Evolutionary conservation across 1,140 invertebrate genomes (phyloP), one percentile per base, ranked within the genome.

Genomic region (Tyrophagus putrescentiae): DNA sequence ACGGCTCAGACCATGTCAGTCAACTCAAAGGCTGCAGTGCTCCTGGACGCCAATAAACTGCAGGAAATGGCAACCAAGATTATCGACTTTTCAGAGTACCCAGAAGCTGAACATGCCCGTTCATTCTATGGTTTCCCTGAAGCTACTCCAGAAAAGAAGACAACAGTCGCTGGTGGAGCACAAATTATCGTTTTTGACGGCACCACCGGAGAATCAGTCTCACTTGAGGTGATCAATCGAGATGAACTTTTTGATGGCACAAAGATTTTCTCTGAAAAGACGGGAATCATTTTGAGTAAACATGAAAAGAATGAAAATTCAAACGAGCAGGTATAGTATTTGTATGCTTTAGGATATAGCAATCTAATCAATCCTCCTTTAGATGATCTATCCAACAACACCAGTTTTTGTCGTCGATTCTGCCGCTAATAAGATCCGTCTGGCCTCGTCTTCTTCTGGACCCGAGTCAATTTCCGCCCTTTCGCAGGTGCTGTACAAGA

Each of bases 171-270:
- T 16, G 11, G 16, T 52, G 23, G 23, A 6, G 2, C 23, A 4
- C 48, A 54, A 3, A 54, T 54, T 27, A 54, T 27, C 13, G 52
- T 54, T 32, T 54, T 34, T 54, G 52, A 54, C 27, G 52, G 52
- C 4, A 7, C 7, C 25, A 32, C 25, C n/a, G 52, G 52, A 9
- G 52, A 54, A 34, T 31, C 39, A 13, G 52, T 54, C 27, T 34
- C 52, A 11, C 27, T 54, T 31, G n/a, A 31, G 7, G 39, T 34
- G 27, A 11, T 27, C 1, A 31, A 28, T 27, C 52, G 31, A 2
- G 11, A 11, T 9, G 11, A 13, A 18, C 13, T 54, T 31, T 54
- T 54, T 13, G 28, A 31, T 27, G 52, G 52, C 39, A 7, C 16
- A 11, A 54, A 54, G 39, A 9, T 28, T 18, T 2, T 54, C 25